Percentiles rank a stretch among this genome's conserved stretches.
Conservation (phyloP, 2,797 vertebrate species). For the Sebastolobus altivelis region DNA sequence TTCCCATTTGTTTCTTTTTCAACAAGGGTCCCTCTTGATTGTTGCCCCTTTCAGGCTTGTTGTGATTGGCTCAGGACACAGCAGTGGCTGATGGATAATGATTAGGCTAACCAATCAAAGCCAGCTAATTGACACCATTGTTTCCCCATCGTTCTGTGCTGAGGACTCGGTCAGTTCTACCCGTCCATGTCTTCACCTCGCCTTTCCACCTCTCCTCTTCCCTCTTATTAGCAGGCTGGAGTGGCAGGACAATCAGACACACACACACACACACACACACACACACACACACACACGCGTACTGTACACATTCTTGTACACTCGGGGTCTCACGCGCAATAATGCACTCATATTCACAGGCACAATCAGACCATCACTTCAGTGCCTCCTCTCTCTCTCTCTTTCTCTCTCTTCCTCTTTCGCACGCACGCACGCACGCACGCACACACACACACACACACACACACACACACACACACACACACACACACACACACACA, state of each 20-base stretch:
- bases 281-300: not conserved
- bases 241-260: conserved; percentile 53
- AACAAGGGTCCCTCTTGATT: conserved; percentile 27
- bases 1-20: not conserved
- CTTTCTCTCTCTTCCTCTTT: no score
- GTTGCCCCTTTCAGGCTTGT: conserved; percentile 18
- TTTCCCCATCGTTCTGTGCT: conserved; percentile 40
- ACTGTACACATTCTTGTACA: not conserved
- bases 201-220: conserved; percentile 21
- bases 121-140: conserved; percentile 58
- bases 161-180: conserved; percentile 23
- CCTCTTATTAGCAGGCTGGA: conserved; percentile 51
- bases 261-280: conserved; percentile 9
- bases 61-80: conserved; percentile 40
- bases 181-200: conserved; percentile 10
- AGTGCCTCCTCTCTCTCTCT: not conserved
- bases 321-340: not conserved
- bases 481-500: not conserved
- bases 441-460: not conserved
- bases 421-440: not conserved
- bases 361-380: conserved; percentile 24
- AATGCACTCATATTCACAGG: conserved; percentile 16
- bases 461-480: conserved; percentile 7
- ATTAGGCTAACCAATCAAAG: conserved; percentile 64
- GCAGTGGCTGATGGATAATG: conserved; percentile 31